Percentiles rank a stretch among this genome's conserved stretches.
phyloP scores from a whole-genome alignment of 1,140 invertebrate species.

The Macrobrachium nipponense region DNA sequence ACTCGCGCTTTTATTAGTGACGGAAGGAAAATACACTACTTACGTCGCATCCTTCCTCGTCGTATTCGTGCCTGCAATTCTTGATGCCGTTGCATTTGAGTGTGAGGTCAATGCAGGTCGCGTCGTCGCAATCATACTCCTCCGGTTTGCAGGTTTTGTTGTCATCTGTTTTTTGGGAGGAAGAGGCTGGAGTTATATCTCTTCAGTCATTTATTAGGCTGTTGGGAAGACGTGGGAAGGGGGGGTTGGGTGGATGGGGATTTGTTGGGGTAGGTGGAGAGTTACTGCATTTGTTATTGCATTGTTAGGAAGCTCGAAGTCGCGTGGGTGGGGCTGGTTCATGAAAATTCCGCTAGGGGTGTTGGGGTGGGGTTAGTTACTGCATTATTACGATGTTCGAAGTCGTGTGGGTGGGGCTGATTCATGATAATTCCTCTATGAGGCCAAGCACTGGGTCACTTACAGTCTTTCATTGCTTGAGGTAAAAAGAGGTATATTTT shows the following conservation, averaged over 20 bases:
- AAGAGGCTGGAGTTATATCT: neutral
- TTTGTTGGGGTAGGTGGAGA: too few relatives aligned
- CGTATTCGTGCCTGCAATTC: constrained; percentile 84
- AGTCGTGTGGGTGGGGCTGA: neutral
- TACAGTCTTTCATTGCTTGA: too few relatives aligned
- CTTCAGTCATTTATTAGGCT: too few relatives aligned
- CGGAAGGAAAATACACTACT: constrained; percentile 31
- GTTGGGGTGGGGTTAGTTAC: too few relatives aligned
- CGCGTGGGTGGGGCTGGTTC: neutral
- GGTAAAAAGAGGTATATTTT: too few relatives aligned
- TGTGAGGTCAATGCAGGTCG: constrained; percentile 79
- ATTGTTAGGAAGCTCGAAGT: too few relatives aligned
- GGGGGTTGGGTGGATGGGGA: too few relatives aligned
- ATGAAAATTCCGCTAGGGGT: too few relatives aligned
- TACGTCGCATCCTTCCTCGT: constrained; percentile 77
- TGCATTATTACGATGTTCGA: too few relatives aligned
- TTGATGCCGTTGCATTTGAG: constrained; percentile 80
- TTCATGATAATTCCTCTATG: neutral
- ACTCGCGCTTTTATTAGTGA: neutral
- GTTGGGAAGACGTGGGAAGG: too few relatives aligned
- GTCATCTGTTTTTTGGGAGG: constrained; percentile 25
- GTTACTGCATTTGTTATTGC: too few relatives aligned
- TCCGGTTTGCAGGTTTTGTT: constrained; percentile 65
- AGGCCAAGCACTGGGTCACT: too few relatives aligned
- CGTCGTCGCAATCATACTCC: constrained; percentile 87